Evolutionary conservation across 2,888 invertebrate genomes (phyloP).

Genomic region (Nephrotoma appendiculata): DNA sequence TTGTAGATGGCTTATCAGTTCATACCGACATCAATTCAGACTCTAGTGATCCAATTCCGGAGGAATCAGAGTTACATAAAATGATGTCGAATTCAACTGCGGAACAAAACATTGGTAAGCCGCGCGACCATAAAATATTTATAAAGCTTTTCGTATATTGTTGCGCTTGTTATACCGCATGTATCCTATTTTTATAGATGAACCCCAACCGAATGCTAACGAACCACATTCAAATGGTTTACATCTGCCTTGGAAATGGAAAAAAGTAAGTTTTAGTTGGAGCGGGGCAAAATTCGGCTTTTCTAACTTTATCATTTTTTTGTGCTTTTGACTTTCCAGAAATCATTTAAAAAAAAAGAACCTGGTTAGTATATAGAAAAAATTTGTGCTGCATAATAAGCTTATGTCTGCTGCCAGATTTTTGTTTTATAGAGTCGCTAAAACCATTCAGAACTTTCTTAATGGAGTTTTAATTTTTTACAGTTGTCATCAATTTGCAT

Average conservation of each 20-base stretch:
- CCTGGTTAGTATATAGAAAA: not conserved
- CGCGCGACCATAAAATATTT: not conserved
- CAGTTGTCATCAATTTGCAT: not conserved
- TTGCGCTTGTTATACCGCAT: not conserved
- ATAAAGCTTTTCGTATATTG: not conserved
- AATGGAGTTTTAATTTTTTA: not conserved
- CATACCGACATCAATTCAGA: not conserved
- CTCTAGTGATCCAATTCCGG: not conserved
- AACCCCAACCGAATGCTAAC: not conserved
- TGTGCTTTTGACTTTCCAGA: not conserved
- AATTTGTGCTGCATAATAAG: not conserved
- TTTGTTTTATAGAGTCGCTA: not conserved
- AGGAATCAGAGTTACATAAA: not conserved
- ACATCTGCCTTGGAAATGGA: not conserved
- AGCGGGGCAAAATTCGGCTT: not conserved
- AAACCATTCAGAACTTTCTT: not conserved
- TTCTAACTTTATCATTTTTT: not conserved
- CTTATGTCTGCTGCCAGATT: not conserved
- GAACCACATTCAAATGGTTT: not conserved
- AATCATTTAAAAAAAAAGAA: not conserved
- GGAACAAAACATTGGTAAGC: not conserved
- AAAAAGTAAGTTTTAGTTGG: not conserved
- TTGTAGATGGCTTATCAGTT: not conserved
- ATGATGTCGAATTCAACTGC: not conserved
- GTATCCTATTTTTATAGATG: not conserved